These are phyloP conservation scores for Rhopalosiphum nymphaeae DNA, from an alignment of 2,888 invertebrate genomes.

Conservation along the genomic window DNA sequence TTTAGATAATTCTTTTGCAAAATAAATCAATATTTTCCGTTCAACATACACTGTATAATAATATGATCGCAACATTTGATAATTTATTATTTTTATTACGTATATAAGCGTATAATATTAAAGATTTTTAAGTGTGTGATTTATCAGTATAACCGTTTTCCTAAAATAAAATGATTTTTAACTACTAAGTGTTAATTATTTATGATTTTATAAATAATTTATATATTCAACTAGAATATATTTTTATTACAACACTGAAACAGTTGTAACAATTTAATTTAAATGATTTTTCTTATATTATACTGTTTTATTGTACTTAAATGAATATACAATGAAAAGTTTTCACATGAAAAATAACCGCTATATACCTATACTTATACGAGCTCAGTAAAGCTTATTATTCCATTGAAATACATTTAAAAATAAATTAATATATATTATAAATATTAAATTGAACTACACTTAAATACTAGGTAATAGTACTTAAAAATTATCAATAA, in stretches of 20 bases:
- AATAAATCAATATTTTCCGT: neutral
- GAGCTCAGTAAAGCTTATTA: neutral
- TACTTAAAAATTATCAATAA: neutral
- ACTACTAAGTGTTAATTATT: neutral
- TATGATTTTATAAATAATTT: neutral
- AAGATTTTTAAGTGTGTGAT: neutral
- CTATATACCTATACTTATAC: neutral
- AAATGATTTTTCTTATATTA: neutral
- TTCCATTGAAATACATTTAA: neutral
- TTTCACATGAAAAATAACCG: neutral
- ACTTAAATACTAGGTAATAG: neutral
- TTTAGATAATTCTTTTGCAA: neutral
- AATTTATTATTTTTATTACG: neutral
- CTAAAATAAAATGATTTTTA: neutral
- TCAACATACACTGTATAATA: conserved; percentile 14
- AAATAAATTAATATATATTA: neutral
- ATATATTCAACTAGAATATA: neutral
- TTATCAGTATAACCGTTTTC: neutral
- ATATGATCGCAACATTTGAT: neutral
- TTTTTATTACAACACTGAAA: no score
- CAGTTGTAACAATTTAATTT: neutral
- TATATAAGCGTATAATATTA: neutral
- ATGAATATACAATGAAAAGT: neutral
- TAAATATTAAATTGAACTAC: neutral
- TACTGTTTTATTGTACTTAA: neutral